Percentiles rank a stretch among this genome's conserved stretches.
These are phyloP conservation scores for Agelaius tricolor DNA, from an alignment of 2,113 vertebrate species.

Conservation along the genomic window DNA sequence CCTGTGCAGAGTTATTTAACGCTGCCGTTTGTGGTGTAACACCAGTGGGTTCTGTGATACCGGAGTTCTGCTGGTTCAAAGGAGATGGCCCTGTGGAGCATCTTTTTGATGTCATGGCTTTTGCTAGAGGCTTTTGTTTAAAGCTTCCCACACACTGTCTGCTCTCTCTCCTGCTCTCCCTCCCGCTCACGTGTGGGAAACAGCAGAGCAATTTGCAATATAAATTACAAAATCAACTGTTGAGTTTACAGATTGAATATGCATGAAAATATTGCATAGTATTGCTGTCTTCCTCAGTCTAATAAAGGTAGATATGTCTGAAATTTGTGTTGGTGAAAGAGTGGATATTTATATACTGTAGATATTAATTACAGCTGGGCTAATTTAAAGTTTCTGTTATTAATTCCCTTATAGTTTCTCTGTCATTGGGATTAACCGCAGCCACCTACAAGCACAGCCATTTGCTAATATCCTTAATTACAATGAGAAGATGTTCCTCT, in stretches of 20 bases:
- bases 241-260: slow-evolving; percentile 47
- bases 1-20: slow-evolving; percentile 31
- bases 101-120: slow-evolving; percentile 54
- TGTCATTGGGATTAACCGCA: slow-evolving; percentile 42
- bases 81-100: slow-evolving; percentile 38
- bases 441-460: background rate
- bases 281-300: background rate
- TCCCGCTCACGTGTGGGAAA: slow-evolving; percentile 9
- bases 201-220: slow-evolving; percentile 47
- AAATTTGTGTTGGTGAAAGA: slow-evolving; percentile 44
- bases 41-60: slow-evolving; percentile 41
- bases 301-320: slow-evolving; percentile 54
- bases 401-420: slow-evolving; percentile 51
- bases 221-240: slow-evolving; percentile 59
- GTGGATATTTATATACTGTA: slow-evolving; percentile 50
- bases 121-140: slow-evolving; percentile 54
- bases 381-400: slow-evolving; percentile 68
- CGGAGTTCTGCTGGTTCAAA: slow-evolving; percentile 63
- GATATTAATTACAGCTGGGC: slow-evolving; percentile 67
- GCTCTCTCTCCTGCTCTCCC: background rate
- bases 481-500: background rate
- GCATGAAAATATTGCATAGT: slow-evolving; percentile 47
- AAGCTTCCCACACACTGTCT: slow-evolving; percentile 29
- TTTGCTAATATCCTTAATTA: slow-evolving; percentile 59
- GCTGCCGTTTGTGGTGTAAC: slow-evolving; percentile 50